Percentiles rank a stretch among this genome's conserved stretches.
Evolutionary conservation across 2,797 vertebrate species (phyloP).

Genomic region (Falco berigora): DNA sequence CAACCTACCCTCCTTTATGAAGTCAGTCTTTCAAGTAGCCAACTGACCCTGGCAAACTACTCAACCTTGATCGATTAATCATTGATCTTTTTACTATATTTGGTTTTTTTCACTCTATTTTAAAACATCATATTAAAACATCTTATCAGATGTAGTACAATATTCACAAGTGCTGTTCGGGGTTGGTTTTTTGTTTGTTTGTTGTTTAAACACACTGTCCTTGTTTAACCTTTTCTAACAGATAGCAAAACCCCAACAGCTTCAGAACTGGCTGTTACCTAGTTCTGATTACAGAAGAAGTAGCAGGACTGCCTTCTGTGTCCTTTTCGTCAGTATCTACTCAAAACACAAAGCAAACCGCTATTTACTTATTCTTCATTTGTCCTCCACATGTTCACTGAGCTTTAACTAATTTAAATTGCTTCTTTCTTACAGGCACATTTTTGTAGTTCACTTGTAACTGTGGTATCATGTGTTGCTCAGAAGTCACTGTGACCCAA

Average conservation of each 20-base stretch:
- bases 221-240: neutral
- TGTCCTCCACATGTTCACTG: neutral
- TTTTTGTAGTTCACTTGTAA: neutral
- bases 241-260: neutral
- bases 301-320: neutral
- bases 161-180: neutral
- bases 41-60: neutral
- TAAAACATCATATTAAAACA: neutral
- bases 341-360: neutral
- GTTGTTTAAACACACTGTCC: neutral
- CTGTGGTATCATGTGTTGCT: too few species aligned
- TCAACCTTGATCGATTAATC: neutral
- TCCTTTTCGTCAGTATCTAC: neutral
- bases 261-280: neutral
- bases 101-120: neutral
- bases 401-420: neutral
- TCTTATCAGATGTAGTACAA: neutral
- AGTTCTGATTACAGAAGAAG: neutral
- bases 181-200: neutral
- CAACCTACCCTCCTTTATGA: neutral
- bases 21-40: neutral
- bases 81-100: neutral
- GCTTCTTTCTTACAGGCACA: neutral
- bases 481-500: neutral
- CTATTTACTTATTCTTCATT: neutral